Conservation (phyloP, 2,113 vertebrate genomes). For the Campylorhamphus procurvoides region DNA sequence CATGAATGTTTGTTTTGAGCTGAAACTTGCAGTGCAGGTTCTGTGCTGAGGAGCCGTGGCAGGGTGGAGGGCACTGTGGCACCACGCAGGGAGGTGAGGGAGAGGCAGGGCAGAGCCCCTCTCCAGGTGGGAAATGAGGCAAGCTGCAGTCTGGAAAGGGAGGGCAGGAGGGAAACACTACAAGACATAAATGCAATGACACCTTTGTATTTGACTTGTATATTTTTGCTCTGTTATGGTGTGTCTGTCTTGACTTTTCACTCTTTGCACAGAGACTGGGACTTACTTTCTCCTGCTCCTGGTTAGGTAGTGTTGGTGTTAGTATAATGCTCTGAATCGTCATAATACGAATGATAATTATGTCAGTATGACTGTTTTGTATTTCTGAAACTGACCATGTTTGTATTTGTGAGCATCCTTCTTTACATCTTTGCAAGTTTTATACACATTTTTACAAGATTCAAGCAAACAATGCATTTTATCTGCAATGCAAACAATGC, state of each 20-base stretch:
- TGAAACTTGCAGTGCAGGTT: constrained; percentile 65
- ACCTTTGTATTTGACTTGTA: neutral
- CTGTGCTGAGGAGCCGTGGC: neutral
- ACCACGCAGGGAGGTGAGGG: neutral
- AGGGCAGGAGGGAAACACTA: neutral
- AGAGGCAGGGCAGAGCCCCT: neutral
- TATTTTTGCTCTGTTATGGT: neutral
- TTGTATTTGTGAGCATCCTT: neutral
- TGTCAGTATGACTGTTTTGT: neutral
- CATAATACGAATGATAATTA: neutral
- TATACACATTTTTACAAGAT: neutral
- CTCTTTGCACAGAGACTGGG: too few species aligned
- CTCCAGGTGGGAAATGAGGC: neutral
- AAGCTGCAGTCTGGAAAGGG: neutral
- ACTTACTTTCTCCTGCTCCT: neutral
- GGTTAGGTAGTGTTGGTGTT: neutral
- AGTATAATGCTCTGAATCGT: neutral
- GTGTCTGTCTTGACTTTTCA: neutral
- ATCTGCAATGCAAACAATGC: neutral
- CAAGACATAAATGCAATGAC: rapidly evolving
- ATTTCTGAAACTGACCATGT: neutral
- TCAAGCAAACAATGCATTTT: neutral
- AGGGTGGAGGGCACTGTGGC: neutral
- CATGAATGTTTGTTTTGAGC: constrained; percentile 65
- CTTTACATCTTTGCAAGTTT: neutral